Evolutionary conservation across 2,113 vertebrate species (phyloP).

Genomic region (Nothocercus julius): DNA sequence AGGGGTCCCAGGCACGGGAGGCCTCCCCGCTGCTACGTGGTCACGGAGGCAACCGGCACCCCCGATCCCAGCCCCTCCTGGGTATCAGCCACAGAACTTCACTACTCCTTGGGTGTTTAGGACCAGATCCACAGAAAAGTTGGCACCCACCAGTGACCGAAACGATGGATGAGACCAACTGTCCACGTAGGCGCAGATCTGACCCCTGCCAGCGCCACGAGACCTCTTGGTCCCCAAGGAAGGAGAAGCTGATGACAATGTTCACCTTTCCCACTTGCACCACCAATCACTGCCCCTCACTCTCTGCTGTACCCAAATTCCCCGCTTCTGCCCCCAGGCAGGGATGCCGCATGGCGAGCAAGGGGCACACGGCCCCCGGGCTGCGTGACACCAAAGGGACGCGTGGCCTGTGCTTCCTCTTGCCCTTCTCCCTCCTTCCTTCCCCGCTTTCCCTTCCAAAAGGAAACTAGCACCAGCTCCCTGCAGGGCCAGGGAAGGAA

Average conservation of each 20-base stretch:
- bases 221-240: not conserved
- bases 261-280: not conserved
- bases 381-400: not conserved
- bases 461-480: no score
- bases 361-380: not conserved
- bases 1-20: not conserved
- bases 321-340: not conserved
- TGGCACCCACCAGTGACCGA: not conserved
- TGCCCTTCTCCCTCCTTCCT: no score
- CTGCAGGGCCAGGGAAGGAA: no score
- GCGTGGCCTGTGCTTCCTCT: not conserved
- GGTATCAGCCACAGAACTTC: no score
- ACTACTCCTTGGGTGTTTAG: not conserved
- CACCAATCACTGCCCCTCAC: not conserved
- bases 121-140: not conserved
- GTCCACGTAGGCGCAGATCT: accelerated
- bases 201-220: not conserved
- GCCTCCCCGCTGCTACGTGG: no score
- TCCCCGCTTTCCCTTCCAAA: no score
- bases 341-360: accelerated
- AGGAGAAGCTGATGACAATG: not conserved
- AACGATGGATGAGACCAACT: not conserved
- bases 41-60: no score
- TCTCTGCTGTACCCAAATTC: not conserved
- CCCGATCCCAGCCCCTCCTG: no score